Evolutionary conservation across 2,797 vertebrate species (phyloP).

Genomic region (Pipistrellus pipistrellus): DNA sequence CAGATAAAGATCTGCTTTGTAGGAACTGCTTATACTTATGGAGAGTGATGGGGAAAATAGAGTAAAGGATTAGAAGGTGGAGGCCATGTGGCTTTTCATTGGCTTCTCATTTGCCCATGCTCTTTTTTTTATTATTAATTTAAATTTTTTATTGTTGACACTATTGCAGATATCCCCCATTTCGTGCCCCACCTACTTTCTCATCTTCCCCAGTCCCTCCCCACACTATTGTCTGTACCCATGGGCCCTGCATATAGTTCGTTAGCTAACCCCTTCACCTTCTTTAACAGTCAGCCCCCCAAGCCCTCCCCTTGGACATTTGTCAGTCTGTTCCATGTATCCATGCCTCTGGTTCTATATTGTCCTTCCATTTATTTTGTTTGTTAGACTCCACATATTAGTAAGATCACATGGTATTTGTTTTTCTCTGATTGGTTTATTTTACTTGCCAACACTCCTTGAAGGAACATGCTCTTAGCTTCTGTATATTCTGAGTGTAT

Average conservation of each 20-base stretch:
- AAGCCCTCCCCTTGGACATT: background rate
- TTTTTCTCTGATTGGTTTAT: background rate
- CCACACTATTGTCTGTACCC: background rate
- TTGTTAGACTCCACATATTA: background rate
- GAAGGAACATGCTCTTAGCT: background rate
- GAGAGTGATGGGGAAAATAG: background rate
- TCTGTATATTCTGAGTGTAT: background rate
- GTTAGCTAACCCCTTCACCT: background rate
- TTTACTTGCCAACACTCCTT: background rate
- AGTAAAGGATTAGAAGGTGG: background rate
- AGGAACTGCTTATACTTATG: background rate
- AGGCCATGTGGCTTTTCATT: background rate
- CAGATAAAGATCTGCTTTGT: slow-evolving; percentile 5
- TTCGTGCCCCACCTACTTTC: rapidly evolving
- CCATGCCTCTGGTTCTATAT: background rate
- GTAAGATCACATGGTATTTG: background rate
- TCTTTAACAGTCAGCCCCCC: background rate
- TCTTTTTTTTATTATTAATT: background rate
- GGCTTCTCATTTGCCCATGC: background rate
- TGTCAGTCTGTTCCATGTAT: background rate
- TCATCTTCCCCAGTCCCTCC: background rate
- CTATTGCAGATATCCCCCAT: background rate
- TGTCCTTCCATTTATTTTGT: background rate
- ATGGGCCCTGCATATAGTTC: background rate
- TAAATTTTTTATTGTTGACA: background rate